Base-by-base conservation (phyloP, 2,888 invertebrate species). In the Ryuthela nishihirai region DNA sequence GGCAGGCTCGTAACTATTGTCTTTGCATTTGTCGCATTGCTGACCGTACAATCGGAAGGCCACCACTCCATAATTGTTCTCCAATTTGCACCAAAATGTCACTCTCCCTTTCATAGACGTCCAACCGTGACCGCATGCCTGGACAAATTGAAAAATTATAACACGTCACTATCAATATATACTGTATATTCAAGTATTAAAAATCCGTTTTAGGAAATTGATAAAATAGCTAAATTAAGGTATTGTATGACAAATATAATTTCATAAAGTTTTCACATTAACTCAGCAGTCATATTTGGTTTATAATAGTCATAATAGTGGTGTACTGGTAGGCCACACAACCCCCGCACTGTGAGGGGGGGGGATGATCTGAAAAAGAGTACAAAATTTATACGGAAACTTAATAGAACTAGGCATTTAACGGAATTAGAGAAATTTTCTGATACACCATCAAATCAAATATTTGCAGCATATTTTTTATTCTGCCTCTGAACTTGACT, bases 41-140 rank as follows among this genome's bases (percentile, higher is more conserved):
- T 77, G 77, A 4, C 77, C 77, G 65, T 73, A 77, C 41, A 77
- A 67, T 56, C 73, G 73, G 66, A 76, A 77, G 56, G 72, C 68
- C 4, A 76, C 74, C 42, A 71, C 68, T 17, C 75, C 75, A 20
- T 68, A 61, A 7, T 58, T 49, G 39, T 40, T 47, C 4, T 46
- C 45, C 25, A 62, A 58, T 2, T 47, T 70, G 64, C 73, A 75
- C 75, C 76, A 77, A 64, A 76, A 77, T 4, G 74, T 70, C 1
- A 77, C 75, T n/a, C 76, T 68, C 0, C 77, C 77, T 64, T 76
- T 77, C 77, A 77, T 77, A 4, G 75, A 75, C 2, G 77, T 77
- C 77, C 77, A 77, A 2, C 76, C 76, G 62, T 77, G 75, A 18
- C 75, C 74, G 55, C 76, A 77, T 29, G 73, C 70, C 75, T 76